Evolutionary conservation across 2,797 vertebrate species (phyloP).

Genomic region (Prunella strophiata): DNA sequence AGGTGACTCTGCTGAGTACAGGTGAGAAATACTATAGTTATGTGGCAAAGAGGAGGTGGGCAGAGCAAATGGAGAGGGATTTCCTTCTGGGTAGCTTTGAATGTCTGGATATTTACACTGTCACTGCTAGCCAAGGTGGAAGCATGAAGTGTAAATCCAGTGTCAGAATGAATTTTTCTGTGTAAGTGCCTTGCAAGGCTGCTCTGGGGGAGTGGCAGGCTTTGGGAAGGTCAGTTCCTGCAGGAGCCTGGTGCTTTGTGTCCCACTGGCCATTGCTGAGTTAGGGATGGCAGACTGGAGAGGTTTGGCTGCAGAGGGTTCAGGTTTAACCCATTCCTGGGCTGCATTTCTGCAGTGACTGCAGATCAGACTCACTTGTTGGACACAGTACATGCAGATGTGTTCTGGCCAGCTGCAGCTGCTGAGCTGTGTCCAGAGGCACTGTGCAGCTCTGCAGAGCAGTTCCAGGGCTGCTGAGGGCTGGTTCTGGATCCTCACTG

Average conservation of each 20-base stretch:
- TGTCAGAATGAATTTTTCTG: neutral
- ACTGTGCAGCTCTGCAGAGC: neutral
- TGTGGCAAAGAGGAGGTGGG: neutral
- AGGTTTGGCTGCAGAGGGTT: neutral
- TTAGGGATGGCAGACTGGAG: neutral
- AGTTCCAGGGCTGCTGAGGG: neutral
- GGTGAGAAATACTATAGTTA: neutral
- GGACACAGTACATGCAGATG: neutral
- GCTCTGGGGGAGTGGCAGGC: neutral
- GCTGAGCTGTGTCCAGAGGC: too few relatives aligned
- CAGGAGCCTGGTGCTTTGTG: neutral
- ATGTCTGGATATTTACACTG: neutral
- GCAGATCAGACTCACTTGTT: neutral
- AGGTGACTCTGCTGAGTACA: too few relatives aligned
- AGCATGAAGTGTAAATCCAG: neutral
- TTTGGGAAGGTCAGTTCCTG: neutral
- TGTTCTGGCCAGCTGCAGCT: neutral
- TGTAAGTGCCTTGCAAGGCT: neutral
- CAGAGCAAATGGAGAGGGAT: neutral
- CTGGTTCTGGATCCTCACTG: neutral
- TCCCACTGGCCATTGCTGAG: neutral
- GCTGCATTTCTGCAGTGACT: neutral
- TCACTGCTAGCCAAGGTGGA: neutral
- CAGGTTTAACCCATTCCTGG: neutral
- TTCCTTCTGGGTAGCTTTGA: neutral